phyloP scores from a whole-genome alignment of 2,888 invertebrate species.

The Ernsta delagoae region DNA sequence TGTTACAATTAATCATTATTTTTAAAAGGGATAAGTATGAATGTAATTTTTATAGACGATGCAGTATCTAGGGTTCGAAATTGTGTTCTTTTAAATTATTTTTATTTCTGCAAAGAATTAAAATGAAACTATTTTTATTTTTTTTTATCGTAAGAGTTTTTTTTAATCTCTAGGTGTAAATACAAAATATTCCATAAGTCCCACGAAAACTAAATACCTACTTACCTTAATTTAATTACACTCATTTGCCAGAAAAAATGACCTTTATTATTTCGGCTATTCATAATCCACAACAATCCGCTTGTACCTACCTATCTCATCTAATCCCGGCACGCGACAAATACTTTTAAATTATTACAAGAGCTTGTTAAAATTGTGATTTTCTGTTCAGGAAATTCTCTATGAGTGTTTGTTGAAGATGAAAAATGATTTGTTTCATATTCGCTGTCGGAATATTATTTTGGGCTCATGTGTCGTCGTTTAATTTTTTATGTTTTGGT shows the following conservation, averaged over 20 bases:
- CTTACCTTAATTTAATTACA: no score
- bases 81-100: no score
- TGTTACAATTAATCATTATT: neutral
- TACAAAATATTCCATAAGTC: no score
- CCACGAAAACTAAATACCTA: no score
- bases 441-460: constrained; percentile 44
- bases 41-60: no score
- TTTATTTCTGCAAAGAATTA: no score
- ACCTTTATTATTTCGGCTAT: constrained; percentile 9
- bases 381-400: constrained; percentile 42
- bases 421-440: constrained; percentile 45
- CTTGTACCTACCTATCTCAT: constrained; percentile 6
- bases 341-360: constrained; percentile 39
- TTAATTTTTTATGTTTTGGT: constrained; percentile 42
- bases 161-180: no score
- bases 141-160: no score
- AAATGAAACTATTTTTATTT: no score
- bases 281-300: constrained; percentile 38
- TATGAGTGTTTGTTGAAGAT: constrained; percentile 42
- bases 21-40: no score
- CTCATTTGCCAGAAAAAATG: constrained; percentile 10
- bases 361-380: constrained; percentile 43
- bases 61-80: no score
- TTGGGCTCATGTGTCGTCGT: constrained; percentile 42
- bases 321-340: constrained; percentile 37